Conservation (phyloP, 2,113 vertebrate genomes). For the Alethe castanea region DNA sequence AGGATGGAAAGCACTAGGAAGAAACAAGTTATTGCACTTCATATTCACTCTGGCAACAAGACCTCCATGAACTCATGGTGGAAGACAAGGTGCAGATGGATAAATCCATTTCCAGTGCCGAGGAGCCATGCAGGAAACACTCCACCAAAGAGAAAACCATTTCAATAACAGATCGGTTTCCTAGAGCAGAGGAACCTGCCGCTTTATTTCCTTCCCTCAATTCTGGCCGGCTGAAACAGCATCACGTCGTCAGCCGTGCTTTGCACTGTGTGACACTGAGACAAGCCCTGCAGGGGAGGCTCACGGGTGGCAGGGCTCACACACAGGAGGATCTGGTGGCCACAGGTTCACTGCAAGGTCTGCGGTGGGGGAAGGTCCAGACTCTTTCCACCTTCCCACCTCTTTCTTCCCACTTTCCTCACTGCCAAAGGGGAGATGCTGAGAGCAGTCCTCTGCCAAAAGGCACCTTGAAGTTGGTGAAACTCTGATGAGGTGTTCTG, state of each 20-base stretch:
- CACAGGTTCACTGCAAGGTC: background rate
- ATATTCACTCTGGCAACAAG: background rate
- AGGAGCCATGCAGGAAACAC: background rate
- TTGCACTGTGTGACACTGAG: background rate
- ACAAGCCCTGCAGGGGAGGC: background rate
- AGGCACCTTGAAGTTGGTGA: background rate
- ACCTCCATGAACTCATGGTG: background rate
- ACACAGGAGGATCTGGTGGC: background rate
- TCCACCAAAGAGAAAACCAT: constrained; percentile 41
- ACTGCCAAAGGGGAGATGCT: background rate
- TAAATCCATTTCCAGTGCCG: background rate
- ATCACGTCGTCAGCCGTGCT: background rate
- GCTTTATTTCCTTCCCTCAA: constrained; percentile 41
- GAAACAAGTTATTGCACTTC: background rate
- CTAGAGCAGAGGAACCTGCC: constrained; percentile 44
- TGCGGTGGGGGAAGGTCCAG: fast-evolving
- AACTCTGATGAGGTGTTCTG: background rate
- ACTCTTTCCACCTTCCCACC: background rate
- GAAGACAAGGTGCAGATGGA: constrained; percentile 5
- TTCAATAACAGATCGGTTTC: constrained; percentile 31
- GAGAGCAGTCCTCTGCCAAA: background rate
- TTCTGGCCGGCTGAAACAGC: background rate
- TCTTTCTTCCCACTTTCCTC: no score
- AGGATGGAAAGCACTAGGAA: background rate
- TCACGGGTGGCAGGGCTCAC: fast-evolving